Percentiles rank a stretch among this genome's conserved stretches.
Evolutionary conservation across 2,888 invertebrate genomes (phyloP).

Genomic region (Pegoplata infirma): DNA sequence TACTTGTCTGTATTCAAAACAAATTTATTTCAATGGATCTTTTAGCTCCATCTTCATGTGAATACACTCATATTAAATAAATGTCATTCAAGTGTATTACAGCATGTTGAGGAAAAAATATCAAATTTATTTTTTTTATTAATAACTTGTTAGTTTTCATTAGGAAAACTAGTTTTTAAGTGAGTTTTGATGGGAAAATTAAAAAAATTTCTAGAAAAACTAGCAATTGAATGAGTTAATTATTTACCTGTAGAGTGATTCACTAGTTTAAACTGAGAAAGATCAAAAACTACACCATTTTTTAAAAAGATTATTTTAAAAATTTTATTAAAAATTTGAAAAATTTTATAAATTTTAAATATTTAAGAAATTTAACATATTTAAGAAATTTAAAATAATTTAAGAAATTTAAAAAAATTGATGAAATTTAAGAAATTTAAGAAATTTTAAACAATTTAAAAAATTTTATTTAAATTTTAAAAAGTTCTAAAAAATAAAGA

Average conservation of each 20-base stretch:
- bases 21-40: not conserved
- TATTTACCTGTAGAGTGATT: not conserved
- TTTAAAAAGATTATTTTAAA: no score
- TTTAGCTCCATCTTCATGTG: not conserved
- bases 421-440: no score
- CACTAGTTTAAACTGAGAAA: not conserved
- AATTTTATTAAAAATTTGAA: no score
- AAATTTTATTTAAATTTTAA: no score
- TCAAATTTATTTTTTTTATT: not conserved
- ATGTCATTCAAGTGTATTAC: conserved; percentile 37
- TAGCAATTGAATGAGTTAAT: not conserved
- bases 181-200: not conserved
- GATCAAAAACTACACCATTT: no score
- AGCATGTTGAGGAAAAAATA: conserved; percentile 16
- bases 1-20: conserved; percentile 8
- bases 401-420: no score
- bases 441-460: no score
- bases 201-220: not conserved
- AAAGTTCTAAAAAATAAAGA: no score
- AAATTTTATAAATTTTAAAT: no score
- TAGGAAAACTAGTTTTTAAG: not conserved
- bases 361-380: no score
- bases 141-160: not conserved
- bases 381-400: no score
- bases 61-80: conserved; percentile 15